Conservation (phyloP, 2,797 vertebrate genomes). For the Xenops minutus region DNA sequence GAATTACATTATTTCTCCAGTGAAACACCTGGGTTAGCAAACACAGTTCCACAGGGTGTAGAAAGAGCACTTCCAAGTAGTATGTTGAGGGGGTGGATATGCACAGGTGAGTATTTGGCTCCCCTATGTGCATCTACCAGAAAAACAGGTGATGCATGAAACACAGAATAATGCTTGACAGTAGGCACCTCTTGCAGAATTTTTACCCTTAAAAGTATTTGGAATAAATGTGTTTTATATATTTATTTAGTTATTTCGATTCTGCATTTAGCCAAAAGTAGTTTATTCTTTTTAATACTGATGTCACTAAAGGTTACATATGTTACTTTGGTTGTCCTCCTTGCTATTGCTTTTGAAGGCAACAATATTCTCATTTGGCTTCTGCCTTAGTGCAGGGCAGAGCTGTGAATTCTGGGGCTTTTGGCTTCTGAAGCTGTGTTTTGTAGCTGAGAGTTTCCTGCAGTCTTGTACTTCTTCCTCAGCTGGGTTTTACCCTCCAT, state of each 20-base stretch:
- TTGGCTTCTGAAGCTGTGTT: not conserved
- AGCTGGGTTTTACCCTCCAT: not conserved
- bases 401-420: rapidly evolving
- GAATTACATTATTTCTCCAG: not conserved
- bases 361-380: not conserved
- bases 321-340: not conserved
- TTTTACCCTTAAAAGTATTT: not conserved
- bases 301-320: not conserved
- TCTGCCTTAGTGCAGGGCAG: not conserved
- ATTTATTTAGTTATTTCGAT: not conserved
- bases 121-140: not conserved
- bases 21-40: not conserved
- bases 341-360: not conserved
- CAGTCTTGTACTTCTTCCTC: not conserved
- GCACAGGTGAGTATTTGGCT: not conserved
- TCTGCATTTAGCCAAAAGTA: not conserved
- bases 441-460: not conserved
- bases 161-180: not conserved
- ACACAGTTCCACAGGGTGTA: not conserved
- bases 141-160: not conserved
- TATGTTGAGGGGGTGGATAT: not conserved
- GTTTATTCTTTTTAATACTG: not conserved
- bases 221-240: not conserved
- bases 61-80: not conserved
- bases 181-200: not conserved